Evolutionary conservation across 2,888 invertebrate genomes (phyloP), one percentile per base, ranked within the genome.

Genomic region (Platycheirus albimanus): DNA sequence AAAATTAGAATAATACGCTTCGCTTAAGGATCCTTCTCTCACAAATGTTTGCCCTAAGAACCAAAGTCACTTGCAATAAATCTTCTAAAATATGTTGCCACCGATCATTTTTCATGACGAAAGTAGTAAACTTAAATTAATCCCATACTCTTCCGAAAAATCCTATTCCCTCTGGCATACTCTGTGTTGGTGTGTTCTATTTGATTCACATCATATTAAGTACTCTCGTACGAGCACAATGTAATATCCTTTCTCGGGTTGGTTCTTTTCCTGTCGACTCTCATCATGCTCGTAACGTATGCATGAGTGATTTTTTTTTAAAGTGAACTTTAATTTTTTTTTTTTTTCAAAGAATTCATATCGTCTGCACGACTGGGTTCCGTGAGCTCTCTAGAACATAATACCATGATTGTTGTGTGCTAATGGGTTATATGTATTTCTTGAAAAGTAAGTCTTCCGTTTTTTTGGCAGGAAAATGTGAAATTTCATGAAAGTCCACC

Each of bases 261-360:
- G 15, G 6, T n/a, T 15, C n/a, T 33, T 15, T 17, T 61, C 45
- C 28, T 52, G 72, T 79, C 74, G 61, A 61, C 66, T 61, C 20
- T 33, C 19, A 79, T 74, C 52, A 54, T 38, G 58, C 5, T 24
- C n/a, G n/a, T n/a, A n/a, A n/a, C n/a, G n/a, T 52, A 54, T 74
- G 79, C 74, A 74, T 74, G 74, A 69, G 38, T 30, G 49, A 54
- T n/a, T 3, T 54, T 43, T 30, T 36, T 11, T 19, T 8, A 10
- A 67, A 74, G 17, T 49, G 38, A 58, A 52, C 51, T n/a, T n/a
- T n/a, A n/a, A n/a, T n/a, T n/a, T n/a, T n/a, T n/a, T n/a, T n/a
- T n/a, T n/a, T 66, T 78, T 76, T 66, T 66, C 38, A 66, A 78
- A 58, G 72, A 78, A 72, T 72, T 72, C 24, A 64, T 72, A 30